phyloP scores from a whole-genome alignment of 2,113 vertebrate genomes.

The Forbesichthys papilliferus region DNA sequence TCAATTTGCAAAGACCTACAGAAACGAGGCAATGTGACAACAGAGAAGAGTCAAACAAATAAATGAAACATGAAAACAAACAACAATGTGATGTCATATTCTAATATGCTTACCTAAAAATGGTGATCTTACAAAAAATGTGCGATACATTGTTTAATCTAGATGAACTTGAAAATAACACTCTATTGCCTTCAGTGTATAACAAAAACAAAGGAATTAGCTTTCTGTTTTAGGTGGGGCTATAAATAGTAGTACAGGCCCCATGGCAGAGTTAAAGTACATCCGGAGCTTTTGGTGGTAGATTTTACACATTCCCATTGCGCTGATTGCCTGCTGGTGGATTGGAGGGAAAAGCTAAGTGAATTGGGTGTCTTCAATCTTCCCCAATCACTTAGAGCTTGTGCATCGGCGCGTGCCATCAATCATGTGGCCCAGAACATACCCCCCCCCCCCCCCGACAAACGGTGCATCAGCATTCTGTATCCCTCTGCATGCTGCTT shows the following conservation, averaged over 20 bases:
- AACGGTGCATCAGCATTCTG: conserved; percentile 87
- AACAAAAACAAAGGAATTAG: no score
- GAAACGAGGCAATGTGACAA: no score
- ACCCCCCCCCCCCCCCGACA: conserved; percentile 75
- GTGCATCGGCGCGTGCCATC: conserved; percentile 86
- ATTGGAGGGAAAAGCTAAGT: conserved; percentile 88
- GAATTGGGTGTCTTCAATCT: conserved; percentile 94
- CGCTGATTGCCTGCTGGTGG: conserved; percentile 86
- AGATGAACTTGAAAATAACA: no score
- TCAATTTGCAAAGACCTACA: no score
- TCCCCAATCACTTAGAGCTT: conserved; percentile 90
- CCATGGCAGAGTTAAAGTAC: background rate
- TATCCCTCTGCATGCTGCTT: conserved; percentile 31
- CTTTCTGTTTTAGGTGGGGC: no score
- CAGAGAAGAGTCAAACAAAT: no score
- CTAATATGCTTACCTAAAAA: no score
- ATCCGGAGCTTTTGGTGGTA: conserved; percentile 16
- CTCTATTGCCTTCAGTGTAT: no score
- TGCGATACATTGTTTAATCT: no score
- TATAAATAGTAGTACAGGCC: background rate
- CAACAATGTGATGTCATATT: no score
- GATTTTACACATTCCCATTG: conserved; percentile 78
- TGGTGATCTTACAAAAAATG: no score
- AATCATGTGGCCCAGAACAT: conserved; percentile 83
- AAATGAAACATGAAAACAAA: no score